A percentile compares a stretch with the other conserved stretches of the same genome.
Conservation (phyloP, 2,888 invertebrate species). For the Pachliopta kotzebuea region DNA sequence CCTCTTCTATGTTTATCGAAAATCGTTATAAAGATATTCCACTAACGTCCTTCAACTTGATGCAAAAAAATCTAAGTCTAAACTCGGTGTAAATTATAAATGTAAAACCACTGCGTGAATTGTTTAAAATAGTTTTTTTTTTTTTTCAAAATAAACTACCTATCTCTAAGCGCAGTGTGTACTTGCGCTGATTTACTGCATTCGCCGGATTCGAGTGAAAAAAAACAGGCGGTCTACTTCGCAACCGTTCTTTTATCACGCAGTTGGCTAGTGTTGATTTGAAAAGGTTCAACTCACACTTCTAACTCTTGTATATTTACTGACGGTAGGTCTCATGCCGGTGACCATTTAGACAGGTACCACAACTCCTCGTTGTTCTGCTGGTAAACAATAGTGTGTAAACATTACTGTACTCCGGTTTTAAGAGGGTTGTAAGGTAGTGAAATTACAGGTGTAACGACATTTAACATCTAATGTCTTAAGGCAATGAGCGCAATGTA, state of each 20-base stretch:
- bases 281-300: slow-evolving; percentile 4
- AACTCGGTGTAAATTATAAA: slow-evolving; percentile 10
- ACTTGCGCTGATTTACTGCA: slow-evolving; percentile 61
- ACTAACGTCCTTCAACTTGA: slow-evolving; percentile 2
- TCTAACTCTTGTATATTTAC: slow-evolving; percentile 25
- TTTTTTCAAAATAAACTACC: slow-evolving; percentile 39
- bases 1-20: too few relatives aligned
- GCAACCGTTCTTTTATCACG: slow-evolving; percentile 34
- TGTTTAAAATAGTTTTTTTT: slow-evolving; percentile 38
- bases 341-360: too few relatives aligned
- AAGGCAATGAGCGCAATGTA: too few relatives aligned
- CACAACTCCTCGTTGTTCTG: too few relatives aligned
- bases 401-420: too few relatives aligned
- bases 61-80: neutral
- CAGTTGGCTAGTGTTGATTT: slow-evolving; percentile 23
- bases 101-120: slow-evolving; percentile 22
- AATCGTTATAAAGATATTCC: neutral
- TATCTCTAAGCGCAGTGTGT: slow-evolving; percentile 35
- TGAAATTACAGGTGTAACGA: too few relatives aligned
- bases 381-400: too few relatives aligned
- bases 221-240: slow-evolving; percentile 51
- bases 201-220: slow-evolving; percentile 63
- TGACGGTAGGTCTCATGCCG: too few relatives aligned
- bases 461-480: too few relatives aligned
- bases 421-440: too few relatives aligned